Evolutionary conservation across 2,888 invertebrate genomes (phyloP).

Genomic region (Machimus rusticus): DNA sequence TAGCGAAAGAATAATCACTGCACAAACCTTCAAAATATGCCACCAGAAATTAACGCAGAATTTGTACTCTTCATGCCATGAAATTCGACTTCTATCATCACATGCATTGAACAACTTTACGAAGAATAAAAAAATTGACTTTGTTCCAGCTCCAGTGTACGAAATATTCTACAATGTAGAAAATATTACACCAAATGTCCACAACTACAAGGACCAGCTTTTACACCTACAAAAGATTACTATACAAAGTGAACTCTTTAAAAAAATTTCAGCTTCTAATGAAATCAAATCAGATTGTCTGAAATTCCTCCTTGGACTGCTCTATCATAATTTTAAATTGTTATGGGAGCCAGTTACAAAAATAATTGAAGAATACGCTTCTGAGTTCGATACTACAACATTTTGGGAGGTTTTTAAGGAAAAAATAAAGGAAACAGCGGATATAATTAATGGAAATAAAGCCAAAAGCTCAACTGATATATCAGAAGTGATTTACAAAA

Average conservation of each 20-base stretch:
- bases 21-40: constrained; percentile 63
- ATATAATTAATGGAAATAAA: constrained; percentile 57
- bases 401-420: constrained; percentile 78
- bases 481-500: not conserved
- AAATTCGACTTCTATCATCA: constrained; percentile 74
- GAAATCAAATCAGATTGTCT: constrained; percentile 68
- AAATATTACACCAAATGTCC: constrained; percentile 73
- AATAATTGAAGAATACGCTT: constrained; percentile 78
- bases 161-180: constrained; percentile 76
- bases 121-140: not conserved
- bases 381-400: constrained; percentile 66
- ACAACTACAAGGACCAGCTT: constrained; percentile 81
- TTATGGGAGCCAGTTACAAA: constrained; percentile 86
- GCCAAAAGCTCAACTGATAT: not conserved
- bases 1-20: constrained; percentile 46
- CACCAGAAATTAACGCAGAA: constrained; percentile 68
- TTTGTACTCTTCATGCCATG: constrained; percentile 73
- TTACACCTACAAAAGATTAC: constrained; percentile 77
- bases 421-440: constrained; percentile 67
- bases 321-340: constrained; percentile 87
- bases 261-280: constrained; percentile 61
- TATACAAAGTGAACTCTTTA: constrained; percentile 69
- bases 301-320: constrained; percentile 79
- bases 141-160: constrained; percentile 64
- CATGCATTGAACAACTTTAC: constrained; percentile 71